phyloP scores from a whole-genome alignment of 2,888 invertebrate genomes.

The Meandrusa payeni region DNA sequence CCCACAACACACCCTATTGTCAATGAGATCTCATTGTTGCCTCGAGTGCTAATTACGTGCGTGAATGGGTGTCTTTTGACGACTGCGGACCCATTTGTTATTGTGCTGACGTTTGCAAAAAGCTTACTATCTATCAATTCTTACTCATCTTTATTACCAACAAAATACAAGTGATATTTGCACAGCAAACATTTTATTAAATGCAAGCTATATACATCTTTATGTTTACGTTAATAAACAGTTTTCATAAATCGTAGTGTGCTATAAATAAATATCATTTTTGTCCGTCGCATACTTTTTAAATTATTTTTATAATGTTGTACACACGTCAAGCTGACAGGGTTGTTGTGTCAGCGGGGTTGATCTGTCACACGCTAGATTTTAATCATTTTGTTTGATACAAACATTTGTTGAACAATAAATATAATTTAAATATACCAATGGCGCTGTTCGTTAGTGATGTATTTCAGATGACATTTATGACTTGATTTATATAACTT shows the following conservation, averaged over 20 bases:
- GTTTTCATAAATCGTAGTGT: not conserved
- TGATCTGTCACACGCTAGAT: constrained; percentile 3
- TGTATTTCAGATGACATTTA: too few species aligned
- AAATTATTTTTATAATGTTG: not conserved
- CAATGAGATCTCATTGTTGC: constrained; percentile 51
- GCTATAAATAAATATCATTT: not conserved
- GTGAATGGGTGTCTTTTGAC: constrained; percentile 55
- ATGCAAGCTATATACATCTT: not conserved
- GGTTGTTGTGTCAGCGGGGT: not conserved
- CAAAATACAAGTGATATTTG: not conserved
- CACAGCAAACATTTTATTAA: not conserved
- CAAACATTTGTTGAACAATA: too few species aligned
- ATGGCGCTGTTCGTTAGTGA: too few species aligned
- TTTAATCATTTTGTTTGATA: constrained; percentile 9
- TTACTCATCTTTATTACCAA: not conserved
- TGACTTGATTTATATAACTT: too few species aligned
- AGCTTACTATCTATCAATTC: not conserved
- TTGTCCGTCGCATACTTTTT: not conserved
- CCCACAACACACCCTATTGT: constrained; percentile 49
- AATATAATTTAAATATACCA: too few species aligned
- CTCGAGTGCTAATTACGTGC: constrained; percentile 62
- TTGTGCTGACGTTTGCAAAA: constrained; percentile 1
- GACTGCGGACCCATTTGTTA: constrained; percentile 25
- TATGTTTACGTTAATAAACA: not conserved
- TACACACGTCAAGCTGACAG: too few species aligned